These are phyloP conservation scores for Agrypnia vestita DNA, from an alignment of 1,140 invertebrate genomes.

Conservation along the genomic window DNA sequence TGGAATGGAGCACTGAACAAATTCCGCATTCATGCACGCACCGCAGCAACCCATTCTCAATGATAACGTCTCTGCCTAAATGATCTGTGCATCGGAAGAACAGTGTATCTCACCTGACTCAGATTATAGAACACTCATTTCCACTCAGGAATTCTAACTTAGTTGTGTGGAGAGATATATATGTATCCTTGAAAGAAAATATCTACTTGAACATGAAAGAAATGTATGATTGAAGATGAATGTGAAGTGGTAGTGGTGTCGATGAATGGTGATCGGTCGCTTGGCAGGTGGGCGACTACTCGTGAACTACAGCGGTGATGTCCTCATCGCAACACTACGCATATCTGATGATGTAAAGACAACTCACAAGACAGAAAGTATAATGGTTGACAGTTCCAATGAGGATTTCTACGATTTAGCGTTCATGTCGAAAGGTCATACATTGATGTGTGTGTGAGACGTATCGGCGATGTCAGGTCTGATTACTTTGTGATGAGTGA, in stretches of 20 bases:
- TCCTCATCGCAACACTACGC: conserved; percentile 1
- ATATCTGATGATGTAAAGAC: neutral
- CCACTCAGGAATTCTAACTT: conserved; percentile 15
- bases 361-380: conserved; percentile 18
- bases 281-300: conserved; percentile 23
- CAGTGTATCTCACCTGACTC: conserved; percentile 12
- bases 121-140: conserved; percentile 3
- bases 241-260: conserved; percentile 50
- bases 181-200: conserved; percentile 31
- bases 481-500: conserved; percentile 56
- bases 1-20: conserved; percentile 1
- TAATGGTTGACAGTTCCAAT: neutral
- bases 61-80: neutral
- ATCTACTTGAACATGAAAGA: conserved; percentile 55
- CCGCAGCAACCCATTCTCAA: conserved; percentile 34
- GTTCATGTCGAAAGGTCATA: no score
- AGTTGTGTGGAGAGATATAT: conserved; percentile 34
- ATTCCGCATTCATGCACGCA: conserved; percentile 37
- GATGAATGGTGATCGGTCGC: conserved; percentile 46
- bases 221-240: conserved; percentile 54
- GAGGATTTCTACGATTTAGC: conserved; percentile 6
- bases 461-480: conserved; percentile 34
- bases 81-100: conserved; percentile 10
- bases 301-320: conserved; percentile 11
- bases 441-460: conserved; percentile 24